phyloP scores from a whole-genome alignment of 2,113 vertebrate genomes.

The Pelmatolapia mariae region DNA sequence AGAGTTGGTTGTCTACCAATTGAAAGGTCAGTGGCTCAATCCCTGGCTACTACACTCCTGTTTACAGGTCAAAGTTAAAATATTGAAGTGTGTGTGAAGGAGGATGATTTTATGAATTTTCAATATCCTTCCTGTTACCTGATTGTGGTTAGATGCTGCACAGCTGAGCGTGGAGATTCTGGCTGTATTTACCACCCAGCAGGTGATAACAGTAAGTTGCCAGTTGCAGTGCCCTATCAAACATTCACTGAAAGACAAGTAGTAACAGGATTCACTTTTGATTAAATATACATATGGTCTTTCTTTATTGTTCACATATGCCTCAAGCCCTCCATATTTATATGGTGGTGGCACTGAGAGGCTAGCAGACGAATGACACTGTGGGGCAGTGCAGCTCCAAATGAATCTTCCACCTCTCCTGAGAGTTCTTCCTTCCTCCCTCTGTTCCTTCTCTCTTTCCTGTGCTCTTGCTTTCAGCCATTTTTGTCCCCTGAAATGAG shows the following conservation, averaged over 20 bases:
- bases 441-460: not conserved
- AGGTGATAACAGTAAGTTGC: not conserved
- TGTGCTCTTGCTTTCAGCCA: not conserved
- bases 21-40: not conserved
- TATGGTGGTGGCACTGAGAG: not conserved
- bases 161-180: not conserved
- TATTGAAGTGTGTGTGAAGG: not conserved
- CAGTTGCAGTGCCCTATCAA: not conserved
- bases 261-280: not conserved
- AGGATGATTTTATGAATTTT: not conserved
- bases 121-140: not conserved
- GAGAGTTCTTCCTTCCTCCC: not conserved
- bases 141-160: not conserved
- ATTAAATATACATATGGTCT: conserved; percentile 1
- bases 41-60: not conserved
- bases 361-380: not conserved
- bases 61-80: not conserved
- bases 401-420: not conserved
- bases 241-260: not conserved
- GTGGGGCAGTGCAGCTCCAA: not conserved
- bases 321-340: not conserved
- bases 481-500: not conserved
- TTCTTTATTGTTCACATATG: not conserved
- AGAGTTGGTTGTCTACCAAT: not conserved
- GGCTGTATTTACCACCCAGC: not conserved